Conservation (phyloP, 92 coral and sea anemone species). For the Hydrozoanthus gracilis region DNA sequence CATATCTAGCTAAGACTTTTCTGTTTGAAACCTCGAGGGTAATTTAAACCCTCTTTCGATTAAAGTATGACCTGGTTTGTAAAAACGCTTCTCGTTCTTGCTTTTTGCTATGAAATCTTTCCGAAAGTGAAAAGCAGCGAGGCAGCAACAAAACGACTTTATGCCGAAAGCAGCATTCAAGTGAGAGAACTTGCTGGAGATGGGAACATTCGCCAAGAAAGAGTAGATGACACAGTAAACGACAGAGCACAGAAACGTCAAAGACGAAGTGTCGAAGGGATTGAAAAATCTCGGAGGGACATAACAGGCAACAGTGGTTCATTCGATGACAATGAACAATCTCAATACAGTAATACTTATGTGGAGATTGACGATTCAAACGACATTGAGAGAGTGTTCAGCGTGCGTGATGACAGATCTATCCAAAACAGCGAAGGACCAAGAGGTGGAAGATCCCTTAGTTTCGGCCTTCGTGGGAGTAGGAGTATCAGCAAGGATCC, state of each 20-base stretch:
- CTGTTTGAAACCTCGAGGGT: not conserved
- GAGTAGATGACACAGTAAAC: constrained; percentile 10
- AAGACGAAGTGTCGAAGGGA: not conserved
- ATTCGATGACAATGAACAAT: not conserved
- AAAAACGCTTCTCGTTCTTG: not conserved
- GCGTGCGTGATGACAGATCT: constrained; percentile 50
- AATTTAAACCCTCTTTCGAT: not conserved
- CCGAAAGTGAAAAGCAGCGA: constrained; percentile 1
- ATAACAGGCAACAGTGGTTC: constrained; percentile 20
- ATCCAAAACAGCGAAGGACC: constrained; percentile 56
- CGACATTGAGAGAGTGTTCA: constrained; percentile 1
- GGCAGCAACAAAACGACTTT: not conserved
- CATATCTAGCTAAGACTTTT: not conserved
- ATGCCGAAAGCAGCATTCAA: not conserved
- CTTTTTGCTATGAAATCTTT: constrained; percentile 5
- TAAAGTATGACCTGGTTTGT: not conserved
- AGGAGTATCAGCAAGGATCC: constrained; percentile 38
- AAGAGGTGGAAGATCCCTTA: constrained; percentile 61
- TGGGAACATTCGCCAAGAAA: constrained; percentile 30
- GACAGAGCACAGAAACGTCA: constrained; percentile 12
- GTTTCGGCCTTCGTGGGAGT: constrained; percentile 55
- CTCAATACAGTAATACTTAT: constrained; percentile 9
- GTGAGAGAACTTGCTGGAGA: not conserved
- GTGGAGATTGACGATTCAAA: not conserved
- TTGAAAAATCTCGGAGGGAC: constrained; percentile 5